Percentiles rank a stretch among this genome's conserved stretches.
Evolutionary conservation across 2,797 vertebrate species (phyloP).

Genomic region (Acropternis orthonyx): DNA sequence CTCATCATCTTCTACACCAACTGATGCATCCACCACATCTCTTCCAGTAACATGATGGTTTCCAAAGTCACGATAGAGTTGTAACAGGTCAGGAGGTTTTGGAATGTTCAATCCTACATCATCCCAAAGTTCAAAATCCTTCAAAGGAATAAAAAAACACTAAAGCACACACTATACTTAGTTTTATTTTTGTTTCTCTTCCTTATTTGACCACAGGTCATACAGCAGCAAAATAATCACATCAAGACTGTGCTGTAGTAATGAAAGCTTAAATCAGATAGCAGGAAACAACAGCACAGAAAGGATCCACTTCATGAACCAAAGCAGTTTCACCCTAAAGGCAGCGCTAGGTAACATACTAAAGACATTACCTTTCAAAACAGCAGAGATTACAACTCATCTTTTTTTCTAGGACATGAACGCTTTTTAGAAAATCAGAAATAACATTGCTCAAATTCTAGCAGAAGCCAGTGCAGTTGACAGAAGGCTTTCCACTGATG

Average conservation of each 20-base stretch:
- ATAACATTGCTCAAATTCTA: not conserved
- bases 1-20: slow-evolving; percentile 85
- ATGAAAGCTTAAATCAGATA: not conserved
- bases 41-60: slow-evolving; percentile 79
- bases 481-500: not conserved
- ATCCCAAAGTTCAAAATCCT: slow-evolving; percentile 99
- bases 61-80: slow-evolving; percentile 93
- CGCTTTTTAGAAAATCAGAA: not conserved
- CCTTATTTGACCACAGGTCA: not conserved
- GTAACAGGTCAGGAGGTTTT: slow-evolving; percentile 93
- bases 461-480: not conserved
- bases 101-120: slow-evolving; percentile 98
- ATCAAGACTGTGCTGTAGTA: not conserved
- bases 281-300: not conserved
- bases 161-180: not conserved
- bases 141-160: slow-evolving; percentile 38
- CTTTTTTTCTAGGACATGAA: not conserved
- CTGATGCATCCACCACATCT: slow-evolving; percentile 84
- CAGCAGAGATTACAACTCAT: accelerated
- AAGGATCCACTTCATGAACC: not conserved
- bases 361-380: not conserved
- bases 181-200: not conserved
- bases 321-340: not conserved
- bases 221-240: not conserved
- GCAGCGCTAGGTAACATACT: not conserved